These are phyloP conservation scores for Lepidurus packardi DNA, from an alignment of 1,140 invertebrate species.

Conservation along the genomic window DNA sequence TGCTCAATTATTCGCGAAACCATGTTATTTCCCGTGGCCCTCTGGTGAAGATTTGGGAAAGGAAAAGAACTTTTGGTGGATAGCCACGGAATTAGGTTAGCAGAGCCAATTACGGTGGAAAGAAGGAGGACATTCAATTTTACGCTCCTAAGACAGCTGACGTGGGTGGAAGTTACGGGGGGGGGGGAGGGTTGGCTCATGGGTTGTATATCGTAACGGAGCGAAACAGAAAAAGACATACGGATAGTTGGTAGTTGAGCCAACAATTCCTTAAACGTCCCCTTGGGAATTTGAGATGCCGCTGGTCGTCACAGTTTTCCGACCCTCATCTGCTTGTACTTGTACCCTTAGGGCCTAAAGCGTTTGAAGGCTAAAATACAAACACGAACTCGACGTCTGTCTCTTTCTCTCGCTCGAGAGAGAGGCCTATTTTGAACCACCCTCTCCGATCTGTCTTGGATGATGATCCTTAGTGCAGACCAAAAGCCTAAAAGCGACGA, in stretches of 20 bases:
- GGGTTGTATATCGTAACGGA: too few species aligned
- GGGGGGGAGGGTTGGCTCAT: not conserved
- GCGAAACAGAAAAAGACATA: too few species aligned
- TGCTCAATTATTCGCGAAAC: too few species aligned
- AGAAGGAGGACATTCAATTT: not conserved
- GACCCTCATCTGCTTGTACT: not conserved
- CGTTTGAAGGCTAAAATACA: not conserved
- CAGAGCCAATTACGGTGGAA: not conserved
- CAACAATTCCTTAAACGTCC: slow-evolving; percentile 19
- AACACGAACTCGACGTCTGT: not conserved
- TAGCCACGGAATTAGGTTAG: not conserved
- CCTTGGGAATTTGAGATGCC: slow-evolving; percentile 12
- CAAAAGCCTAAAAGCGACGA: not conserved
- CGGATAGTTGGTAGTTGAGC: not conserved
- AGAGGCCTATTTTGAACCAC: not conserved
- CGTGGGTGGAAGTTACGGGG: not conserved
- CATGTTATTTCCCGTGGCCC: too few species aligned
- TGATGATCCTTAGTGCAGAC: not conserved
- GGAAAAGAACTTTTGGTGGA: too few species aligned
- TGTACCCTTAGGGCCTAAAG: not conserved
- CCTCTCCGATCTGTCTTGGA: not conserved
- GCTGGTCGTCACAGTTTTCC: not conserved
- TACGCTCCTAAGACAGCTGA: not conserved
- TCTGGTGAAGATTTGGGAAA: too few species aligned
- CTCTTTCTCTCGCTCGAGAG: not conserved